Base-by-base conservation (phyloP, 2,888 invertebrate species). In the Ormyrus labotus region DNA sequence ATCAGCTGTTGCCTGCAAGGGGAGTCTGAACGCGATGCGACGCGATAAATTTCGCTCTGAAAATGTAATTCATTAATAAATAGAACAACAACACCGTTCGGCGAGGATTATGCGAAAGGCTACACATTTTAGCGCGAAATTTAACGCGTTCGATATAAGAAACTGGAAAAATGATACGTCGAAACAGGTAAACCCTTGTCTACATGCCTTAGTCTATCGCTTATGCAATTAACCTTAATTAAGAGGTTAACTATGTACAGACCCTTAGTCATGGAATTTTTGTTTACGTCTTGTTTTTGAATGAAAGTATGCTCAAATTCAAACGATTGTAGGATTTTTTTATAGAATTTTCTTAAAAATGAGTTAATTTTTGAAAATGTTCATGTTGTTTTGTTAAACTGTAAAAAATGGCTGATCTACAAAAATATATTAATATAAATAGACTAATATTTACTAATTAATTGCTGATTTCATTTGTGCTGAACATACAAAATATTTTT, bases 191-290 rank as follows among this genome's bases (percentile, higher is more conserved):
- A 65, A 67, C 0, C 51, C 6, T 65, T 61, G 34, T 1, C n/a
- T 58, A n/a, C 48, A 71, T 10, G 0, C 48, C n/a, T 67, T 78
- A 48, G 9, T 53, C 53, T n/a, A 61, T 50, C 57, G 9, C 78
- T 82, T 82, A 82, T 70, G 74, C 80, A 77, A 82, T 82, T 77
- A 73, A 77, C 80, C 78, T 69, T 74, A 68, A 77, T 77, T 63
- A 55, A 58, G 5, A 34, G 34, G 19, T 60, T 53, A 47, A 61
- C 55, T 70, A 8, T 10, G 53, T 74, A n/a, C 57, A n/a, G 34
- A 34, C 0, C 34, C 34, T 34, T 34, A 34, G 34, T 34, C 34
- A 34, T 34, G 4, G 1, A 5, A 34, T 13, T 60, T 65, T 67
- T 58, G 19, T 77, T 60, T 51, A 51, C 45, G n/a, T 47, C 5